Conservation (phyloP, 2,113 vertebrate genomes). For the Petroica traversi region DNA sequence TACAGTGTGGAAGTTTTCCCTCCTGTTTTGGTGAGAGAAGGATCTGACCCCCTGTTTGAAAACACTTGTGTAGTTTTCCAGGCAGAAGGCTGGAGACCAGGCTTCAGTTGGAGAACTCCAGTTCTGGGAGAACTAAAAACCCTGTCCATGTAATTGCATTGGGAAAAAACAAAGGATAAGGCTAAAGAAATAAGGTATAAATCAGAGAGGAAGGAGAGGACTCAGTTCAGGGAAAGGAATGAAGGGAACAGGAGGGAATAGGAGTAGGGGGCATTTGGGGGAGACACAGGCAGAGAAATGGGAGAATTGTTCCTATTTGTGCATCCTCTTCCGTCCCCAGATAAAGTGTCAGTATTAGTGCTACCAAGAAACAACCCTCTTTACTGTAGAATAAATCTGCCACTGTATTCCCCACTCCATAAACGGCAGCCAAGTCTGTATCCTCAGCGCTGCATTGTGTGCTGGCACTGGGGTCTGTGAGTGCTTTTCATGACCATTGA, state of each 20-base stretch:
- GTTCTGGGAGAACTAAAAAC: neutral
- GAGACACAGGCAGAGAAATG: conserved; percentile 39
- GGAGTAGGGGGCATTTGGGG: neutral
- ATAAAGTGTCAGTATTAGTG: conserved; percentile 45
- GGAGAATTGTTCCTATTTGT: conserved; percentile 33
- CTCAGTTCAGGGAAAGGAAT: neutral
- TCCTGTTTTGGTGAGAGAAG: neutral
- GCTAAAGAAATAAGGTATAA: neutral
- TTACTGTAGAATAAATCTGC: conserved; percentile 57
- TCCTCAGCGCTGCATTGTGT: conserved; percentile 12
- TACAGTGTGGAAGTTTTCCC: neutral
- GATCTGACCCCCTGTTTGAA: neutral
- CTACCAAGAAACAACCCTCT: conserved; percentile 40
- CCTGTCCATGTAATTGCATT: neutral
- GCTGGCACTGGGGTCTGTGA: neutral
- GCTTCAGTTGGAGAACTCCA: neutral
- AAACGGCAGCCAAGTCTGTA: conserved; percentile 45
- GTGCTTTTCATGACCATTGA: conserved; percentile 10
- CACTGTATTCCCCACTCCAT: conserved; percentile 50
- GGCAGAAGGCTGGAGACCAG: neutral
- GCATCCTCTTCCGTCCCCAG: conserved; percentile 44
- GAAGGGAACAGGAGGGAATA: neutral
- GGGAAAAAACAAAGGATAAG: neutral
- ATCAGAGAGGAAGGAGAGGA: neutral
- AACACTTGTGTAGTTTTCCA: neutral